Conservation (phyloP, 2,888 invertebrate genomes). For the Dichetophora obliterata region DNA sequence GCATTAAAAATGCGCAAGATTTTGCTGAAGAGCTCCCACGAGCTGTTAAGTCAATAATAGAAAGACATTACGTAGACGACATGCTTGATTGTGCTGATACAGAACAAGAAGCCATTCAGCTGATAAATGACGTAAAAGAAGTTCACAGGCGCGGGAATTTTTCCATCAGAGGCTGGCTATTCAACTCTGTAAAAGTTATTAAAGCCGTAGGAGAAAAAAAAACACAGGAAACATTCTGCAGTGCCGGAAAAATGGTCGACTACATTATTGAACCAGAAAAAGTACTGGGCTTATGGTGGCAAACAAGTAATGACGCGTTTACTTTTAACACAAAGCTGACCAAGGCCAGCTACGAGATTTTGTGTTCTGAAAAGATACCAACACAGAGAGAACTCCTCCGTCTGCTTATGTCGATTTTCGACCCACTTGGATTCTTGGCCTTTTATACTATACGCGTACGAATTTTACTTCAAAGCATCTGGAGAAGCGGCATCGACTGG, state of each 20-base stretch:
- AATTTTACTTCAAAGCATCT: slow-evolving; percentile 47
- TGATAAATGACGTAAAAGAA: slow-evolving; percentile 38
- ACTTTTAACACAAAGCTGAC: slow-evolving; percentile 42
- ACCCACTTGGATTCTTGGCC: slow-evolving; percentile 42
- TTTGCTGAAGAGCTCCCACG: slow-evolving; percentile 34
- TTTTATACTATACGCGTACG: slow-evolving; percentile 41
- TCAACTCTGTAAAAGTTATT: slow-evolving; percentile 40
- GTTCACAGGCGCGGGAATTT: slow-evolving; percentile 42
- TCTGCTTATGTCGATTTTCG: slow-evolving; percentile 47
- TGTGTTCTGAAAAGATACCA: slow-evolving; percentile 29
- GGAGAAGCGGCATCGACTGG: slow-evolving; percentile 44
- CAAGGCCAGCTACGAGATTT: slow-evolving; percentile 39
- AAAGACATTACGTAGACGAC: slow-evolving; percentile 55
- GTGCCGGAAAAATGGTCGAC: slow-evolving; percentile 34
- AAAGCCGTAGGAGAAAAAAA: slow-evolving; percentile 33
- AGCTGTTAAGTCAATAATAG: slow-evolving; percentile 44
- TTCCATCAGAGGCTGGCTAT: slow-evolving; percentile 46
- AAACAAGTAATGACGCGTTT: slow-evolving; percentile 36
- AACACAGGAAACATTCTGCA: slow-evolving; percentile 26
- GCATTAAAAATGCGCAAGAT: slow-evolving; percentile 45
- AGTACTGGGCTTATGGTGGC: slow-evolving; percentile 47
- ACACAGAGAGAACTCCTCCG: slow-evolving; percentile 46
- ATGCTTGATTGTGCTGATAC: slow-evolving; percentile 52
- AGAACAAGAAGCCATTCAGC: slow-evolving; percentile 45
- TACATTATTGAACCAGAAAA: slow-evolving; percentile 41